Evolutionary conservation across 2,888 invertebrate species (phyloP).

Genomic region (Pollenia amentaria): DNA sequence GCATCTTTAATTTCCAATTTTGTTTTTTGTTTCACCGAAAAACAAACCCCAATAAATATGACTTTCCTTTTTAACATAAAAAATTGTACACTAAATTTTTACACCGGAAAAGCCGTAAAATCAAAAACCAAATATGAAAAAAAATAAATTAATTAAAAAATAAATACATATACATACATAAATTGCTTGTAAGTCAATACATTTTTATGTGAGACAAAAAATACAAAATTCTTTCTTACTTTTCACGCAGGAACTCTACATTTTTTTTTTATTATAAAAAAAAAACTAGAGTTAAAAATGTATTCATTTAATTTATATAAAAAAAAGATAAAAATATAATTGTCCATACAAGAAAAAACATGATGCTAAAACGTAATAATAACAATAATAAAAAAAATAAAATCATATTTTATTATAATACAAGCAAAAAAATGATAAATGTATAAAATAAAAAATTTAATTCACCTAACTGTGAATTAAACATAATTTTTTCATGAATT

Average conservation of each 20-base stretch:
- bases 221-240: slow-evolving; percentile 41
- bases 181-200: slow-evolving; percentile 66
- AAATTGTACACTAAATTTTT: slow-evolving; percentile 65
- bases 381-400: slow-evolving; percentile 57
- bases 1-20: background rate
- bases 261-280: slow-evolving; percentile 3
- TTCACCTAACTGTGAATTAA: slow-evolving; percentile 74
- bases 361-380: slow-evolving; percentile 32
- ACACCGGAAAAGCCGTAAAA: slow-evolving; percentile 56
- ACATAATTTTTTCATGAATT: slow-evolving; percentile 75
- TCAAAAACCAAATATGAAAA: slow-evolving; percentile 56
- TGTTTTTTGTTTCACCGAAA: background rate
- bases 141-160: slow-evolving; percentile 43
- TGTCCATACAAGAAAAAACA: slow-evolving; percentile 61
- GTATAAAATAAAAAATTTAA: slow-evolving; percentile 70
- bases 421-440: slow-evolving; percentile 70
- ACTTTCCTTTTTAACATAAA: slow-evolving; percentile 31
- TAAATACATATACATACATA: slow-evolving; percentile 33
- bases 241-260: slow-evolving; percentile 41
- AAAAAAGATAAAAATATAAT: slow-evolving; percentile 48
- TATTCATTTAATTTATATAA: slow-evolving; percentile 66
- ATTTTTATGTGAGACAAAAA: slow-evolving; percentile 64
- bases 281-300: slow-evolving; percentile 54
- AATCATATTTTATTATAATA: slow-evolving; percentile 73
- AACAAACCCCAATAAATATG: background rate